Conservation (phyloP, 2,797 vertebrate species). For the Mus minutoides region DNA sequence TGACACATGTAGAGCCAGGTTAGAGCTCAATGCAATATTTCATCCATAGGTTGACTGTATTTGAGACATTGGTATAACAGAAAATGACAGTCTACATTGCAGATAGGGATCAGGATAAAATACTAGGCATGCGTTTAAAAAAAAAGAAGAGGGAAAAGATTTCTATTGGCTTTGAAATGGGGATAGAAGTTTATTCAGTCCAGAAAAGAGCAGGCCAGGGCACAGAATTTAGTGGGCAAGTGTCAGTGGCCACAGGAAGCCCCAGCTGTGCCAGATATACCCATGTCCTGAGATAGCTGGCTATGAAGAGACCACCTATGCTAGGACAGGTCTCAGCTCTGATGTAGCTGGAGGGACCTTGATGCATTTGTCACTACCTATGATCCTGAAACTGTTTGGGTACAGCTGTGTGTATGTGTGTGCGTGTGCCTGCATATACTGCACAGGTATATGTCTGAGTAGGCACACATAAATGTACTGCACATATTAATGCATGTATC, state of each 20-base stretch:
- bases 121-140: neutral
- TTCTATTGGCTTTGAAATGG: neutral
- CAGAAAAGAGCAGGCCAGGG: neutral
- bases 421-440: neutral
- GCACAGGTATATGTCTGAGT: neutral
- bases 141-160: neutral
- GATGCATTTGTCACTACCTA: neutral
- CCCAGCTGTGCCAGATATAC: neutral
- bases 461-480: neutral
- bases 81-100: neutral
- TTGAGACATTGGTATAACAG: neutral
- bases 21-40: neutral
- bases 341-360: too few relatives aligned
- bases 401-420: neutral
- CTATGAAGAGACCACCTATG: neutral
- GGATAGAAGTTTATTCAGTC: neutral
- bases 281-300: neutral
- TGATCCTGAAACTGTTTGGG: neutral
- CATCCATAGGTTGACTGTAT: too few relatives aligned
- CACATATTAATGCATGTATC: neutral
- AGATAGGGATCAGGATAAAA: neutral
- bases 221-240: rapidly evolving
- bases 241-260: neutral
- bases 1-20: neutral
- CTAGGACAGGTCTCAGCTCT: neutral